Evolutionary conservation across 2,888 invertebrate species (phyloP).

Genomic region (Nemoura dubitans): DNA sequence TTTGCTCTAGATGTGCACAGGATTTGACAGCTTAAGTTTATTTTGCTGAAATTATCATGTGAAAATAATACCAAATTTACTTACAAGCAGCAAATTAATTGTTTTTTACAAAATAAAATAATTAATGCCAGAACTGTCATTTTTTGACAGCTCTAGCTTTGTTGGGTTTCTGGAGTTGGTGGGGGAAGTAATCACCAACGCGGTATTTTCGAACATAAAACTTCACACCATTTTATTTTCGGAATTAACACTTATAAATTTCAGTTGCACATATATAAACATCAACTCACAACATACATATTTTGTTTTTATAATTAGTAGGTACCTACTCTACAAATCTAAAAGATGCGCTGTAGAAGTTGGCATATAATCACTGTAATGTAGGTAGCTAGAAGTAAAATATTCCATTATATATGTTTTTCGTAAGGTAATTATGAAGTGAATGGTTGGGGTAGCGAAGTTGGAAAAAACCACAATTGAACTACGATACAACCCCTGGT

Average conservation of each 20-base stretch:
- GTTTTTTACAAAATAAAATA: not conserved
- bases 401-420: too few species aligned
- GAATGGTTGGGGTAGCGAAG: too few species aligned
- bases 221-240: too few species aligned
- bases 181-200: not conserved
- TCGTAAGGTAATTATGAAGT: too few species aligned
- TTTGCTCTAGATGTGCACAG: not conserved
- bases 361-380: too few species aligned
- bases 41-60: not conserved
- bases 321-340: too few species aligned
- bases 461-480: too few species aligned
- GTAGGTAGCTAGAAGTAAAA: too few species aligned
- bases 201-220: not conserved
- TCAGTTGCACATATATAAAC: not conserved
- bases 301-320: not conserved
- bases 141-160: not conserved
- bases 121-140: not conserved
- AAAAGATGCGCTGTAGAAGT: too few species aligned
- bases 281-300: not conserved
- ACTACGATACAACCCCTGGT: too few species aligned
- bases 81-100: not conserved
- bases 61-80: not conserved
- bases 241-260: too few species aligned
- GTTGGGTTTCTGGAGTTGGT: not conserved
- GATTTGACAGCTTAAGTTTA: not conserved